These are phyloP conservation scores for Sus cebifrons DNA, from an alignment of 2,797 vertebrate genomes.

Conservation along the genomic window DNA sequence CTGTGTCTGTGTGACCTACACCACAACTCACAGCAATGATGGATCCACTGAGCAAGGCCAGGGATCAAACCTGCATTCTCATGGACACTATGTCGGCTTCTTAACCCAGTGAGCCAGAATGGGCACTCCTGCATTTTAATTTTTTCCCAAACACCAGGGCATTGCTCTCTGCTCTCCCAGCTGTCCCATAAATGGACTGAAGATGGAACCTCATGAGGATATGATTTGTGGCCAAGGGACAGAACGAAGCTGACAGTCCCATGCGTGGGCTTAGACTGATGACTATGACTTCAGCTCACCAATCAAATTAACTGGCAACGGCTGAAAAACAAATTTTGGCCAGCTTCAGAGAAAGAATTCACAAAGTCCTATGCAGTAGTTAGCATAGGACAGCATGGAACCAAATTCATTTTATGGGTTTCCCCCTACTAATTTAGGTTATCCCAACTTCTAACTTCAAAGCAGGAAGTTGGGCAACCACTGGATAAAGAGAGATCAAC, in stretches of 20 bases:
- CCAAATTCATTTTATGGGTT: constrained; percentile 48
- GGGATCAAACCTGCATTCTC: no score
- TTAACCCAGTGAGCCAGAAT: no score
- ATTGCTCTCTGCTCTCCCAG: constrained; percentile 50
- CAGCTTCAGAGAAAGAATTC: constrained; percentile 62
- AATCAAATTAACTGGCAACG: constrained; percentile 65
- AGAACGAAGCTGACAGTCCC: neutral
- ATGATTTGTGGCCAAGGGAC: constrained; percentile 40
- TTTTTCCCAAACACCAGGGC: neutral
- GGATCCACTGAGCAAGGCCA: no score
- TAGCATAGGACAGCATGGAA: neutral
- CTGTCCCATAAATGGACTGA: neutral
- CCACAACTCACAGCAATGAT: no score
- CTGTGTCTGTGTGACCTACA: no score
- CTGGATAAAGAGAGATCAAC: neutral
- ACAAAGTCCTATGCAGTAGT: constrained; percentile 18
- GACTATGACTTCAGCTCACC: constrained; percentile 55
- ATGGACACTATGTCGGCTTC: no score
- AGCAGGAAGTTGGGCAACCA: constrained; percentile 63
- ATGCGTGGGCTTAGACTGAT: neutral
- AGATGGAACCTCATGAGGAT: neutral
- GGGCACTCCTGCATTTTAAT: neutral
- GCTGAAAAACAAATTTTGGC: constrained; percentile 69
- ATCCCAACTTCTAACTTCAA: constrained; percentile 65
- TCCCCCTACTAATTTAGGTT: constrained; percentile 60